phyloP scores from a whole-genome alignment of 2,888 invertebrate species.

The Phytoseiulus persimilis region DNA sequence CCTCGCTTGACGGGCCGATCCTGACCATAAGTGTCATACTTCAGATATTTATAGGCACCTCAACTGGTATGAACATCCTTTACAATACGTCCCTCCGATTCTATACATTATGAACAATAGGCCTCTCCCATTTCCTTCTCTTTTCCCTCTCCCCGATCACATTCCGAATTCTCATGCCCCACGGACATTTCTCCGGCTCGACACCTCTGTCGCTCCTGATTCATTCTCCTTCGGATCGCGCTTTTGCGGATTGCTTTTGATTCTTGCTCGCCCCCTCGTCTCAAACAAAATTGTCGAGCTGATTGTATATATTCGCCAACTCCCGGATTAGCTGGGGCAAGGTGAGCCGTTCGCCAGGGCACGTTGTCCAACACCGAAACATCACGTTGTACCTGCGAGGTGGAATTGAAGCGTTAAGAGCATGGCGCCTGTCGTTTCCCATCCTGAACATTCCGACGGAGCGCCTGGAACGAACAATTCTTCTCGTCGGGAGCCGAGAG shows the following conservation, averaged over 20 bases:
- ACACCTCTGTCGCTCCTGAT: too few relatives aligned
- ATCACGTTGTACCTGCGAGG: not conserved
- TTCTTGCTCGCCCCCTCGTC: not conserved
- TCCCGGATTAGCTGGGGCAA: not conserved
- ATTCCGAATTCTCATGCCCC: not conserved
- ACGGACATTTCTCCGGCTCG: too few relatives aligned
- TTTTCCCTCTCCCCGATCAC: not conserved
- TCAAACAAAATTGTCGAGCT: not conserved
- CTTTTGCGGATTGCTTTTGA: not conserved
- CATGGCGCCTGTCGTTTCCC: too few relatives aligned
- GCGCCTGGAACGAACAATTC: too few relatives aligned
- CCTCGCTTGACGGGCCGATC: too few relatives aligned
- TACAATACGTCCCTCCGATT: not conserved
- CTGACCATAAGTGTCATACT: not conserved
- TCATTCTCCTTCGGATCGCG: too few relatives aligned
- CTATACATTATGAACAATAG: not conserved
- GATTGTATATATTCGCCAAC: slow-evolving; percentile 17
- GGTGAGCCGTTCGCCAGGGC: slow-evolving; percentile 18
- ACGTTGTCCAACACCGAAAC: slow-evolving; percentile 15
- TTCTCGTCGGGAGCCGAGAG: too few relatives aligned
- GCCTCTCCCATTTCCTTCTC: too few relatives aligned
- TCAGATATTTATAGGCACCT: not conserved
- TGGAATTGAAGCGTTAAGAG: not conserved
- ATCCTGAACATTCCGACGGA: too few relatives aligned
- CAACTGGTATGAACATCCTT: not conserved